Evolutionary conservation across 2,888 invertebrate species (phyloP), one percentile per base, ranked within the genome.

Genomic region (Dolomedes plantarius): DNA sequence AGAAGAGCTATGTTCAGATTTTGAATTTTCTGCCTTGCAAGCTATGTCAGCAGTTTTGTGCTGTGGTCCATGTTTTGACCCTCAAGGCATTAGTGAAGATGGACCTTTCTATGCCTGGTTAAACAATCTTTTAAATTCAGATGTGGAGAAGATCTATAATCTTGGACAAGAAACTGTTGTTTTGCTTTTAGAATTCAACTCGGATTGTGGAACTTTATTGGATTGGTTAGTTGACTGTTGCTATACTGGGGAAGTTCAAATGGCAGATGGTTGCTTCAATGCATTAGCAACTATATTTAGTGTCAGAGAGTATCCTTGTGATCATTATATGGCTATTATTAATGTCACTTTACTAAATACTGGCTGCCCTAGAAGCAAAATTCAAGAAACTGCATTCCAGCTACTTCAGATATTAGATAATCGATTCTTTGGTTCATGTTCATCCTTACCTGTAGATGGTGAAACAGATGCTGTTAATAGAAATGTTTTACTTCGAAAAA

Each of bases 141-240:
- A 94, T 89, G 96, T 97, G 89, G 90, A 90, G 65, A 91, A 90
- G 83, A 90, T 92, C 78, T 90, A 97, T 92, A 94, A 95, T 89
- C 92, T 99, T 90, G 98, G 96, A 0, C 95, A 97, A 65, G 98
- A 98, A 92, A 98, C 98, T 0, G 96, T 98, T 31, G 96, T 98
- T 1, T 93, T 98, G 67, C 93, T 99, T 67, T 92, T 99, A 89
- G 98, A 99, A 92, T 96, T 97, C 90, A 99, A 98, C 92, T 96
- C 97, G 0, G 98, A 98, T 91, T 95, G 96, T 89, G 89, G 89
- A n/a, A 96, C 96, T 0, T 94, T 96, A 5, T 92, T 99, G 74
- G 93, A 99, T 65, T 99, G 99, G 99, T 96, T 98, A 0, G 97
- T 99, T 71, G 98, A 98, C 92, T 95, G 97, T 81, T 99, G 99